Evolutionary conservation across 2,797 vertebrate species (phyloP).

Genomic region (Tarsius wallacei): DNA sequence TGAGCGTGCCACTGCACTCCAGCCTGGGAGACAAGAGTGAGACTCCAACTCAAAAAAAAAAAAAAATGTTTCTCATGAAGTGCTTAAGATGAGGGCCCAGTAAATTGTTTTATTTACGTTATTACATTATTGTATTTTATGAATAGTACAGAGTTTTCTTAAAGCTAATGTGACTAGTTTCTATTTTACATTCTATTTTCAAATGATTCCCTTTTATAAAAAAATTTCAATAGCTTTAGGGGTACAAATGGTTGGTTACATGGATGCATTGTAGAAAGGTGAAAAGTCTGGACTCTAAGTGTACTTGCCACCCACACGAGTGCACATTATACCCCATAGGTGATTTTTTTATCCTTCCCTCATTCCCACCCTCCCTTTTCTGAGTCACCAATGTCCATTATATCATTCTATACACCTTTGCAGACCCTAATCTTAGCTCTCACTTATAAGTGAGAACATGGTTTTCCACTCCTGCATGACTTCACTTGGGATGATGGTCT

Average conservation of each 20-base stretch:
- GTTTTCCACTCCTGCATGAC: background rate
- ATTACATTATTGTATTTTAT: background rate
- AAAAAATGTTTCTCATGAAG: background rate
- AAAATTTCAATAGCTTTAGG: background rate
- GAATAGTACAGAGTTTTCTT: too few species aligned
- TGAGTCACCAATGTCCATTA: background rate
- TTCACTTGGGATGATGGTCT: background rate
- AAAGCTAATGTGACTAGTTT: too few species aligned
- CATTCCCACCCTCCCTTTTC: background rate
- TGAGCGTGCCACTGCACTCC: too few species aligned
- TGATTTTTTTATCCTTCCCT: background rate
- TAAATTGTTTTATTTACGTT: slow-evolving; percentile 42
- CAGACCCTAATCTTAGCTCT: background rate
- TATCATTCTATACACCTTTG: background rate
- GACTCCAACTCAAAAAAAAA: too few species aligned
- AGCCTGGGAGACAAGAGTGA: too few species aligned
- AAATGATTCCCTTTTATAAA: too few species aligned
- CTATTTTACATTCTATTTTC: too few species aligned
- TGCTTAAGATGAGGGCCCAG: background rate
- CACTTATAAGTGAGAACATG: background rate
- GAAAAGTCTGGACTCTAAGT: background rate
- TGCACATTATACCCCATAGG: background rate
- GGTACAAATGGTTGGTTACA: background rate
- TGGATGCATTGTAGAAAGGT: background rate
- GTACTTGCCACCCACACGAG: background rate